Conservation (phyloP, 53 echinoderm and acorn worm species). For the Mesocentrotus franciscanus region DNA sequence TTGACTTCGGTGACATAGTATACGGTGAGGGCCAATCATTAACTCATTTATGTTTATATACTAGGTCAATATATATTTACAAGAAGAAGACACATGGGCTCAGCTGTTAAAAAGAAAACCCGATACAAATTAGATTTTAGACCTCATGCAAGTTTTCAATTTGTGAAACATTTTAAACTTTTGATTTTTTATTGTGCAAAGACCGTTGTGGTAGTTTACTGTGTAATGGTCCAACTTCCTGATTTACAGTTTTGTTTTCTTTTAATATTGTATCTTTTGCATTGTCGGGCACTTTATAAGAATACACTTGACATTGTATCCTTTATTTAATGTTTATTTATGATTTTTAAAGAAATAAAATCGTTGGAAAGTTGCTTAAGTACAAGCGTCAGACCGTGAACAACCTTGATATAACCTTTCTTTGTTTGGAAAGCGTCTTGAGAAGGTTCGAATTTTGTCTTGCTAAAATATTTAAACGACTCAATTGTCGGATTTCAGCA, state of each 20-base stretch:
- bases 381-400: not conserved
- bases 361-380: not conserved
- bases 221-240: not conserved
- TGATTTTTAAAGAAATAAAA: not conserved
- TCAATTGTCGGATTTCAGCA: not conserved
- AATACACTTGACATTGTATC: not conserved
- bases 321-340: not conserved
- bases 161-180: not conserved
- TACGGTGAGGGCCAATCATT: not conserved
- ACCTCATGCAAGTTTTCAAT: constrained; percentile 28
- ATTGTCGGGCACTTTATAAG: not conserved
- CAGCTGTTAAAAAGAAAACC: not conserved
- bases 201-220: not conserved
- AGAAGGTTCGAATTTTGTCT: not conserved
- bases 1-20: not conserved
- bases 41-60: not conserved
- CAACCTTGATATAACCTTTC: not conserved
- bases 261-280: not conserved
- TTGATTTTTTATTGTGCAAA: too few relatives aligned
- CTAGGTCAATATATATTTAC: not conserved
- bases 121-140: not conserved
- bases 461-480: not conserved
- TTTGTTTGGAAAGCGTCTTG: not conserved
- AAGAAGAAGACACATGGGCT: not conserved
- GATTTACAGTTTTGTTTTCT: not conserved